Percentiles rank a stretch among this genome's conserved stretches.
Conservation (phyloP, 2,797 vertebrate genomes). For the Neopelma chrysocephalum region DNA sequence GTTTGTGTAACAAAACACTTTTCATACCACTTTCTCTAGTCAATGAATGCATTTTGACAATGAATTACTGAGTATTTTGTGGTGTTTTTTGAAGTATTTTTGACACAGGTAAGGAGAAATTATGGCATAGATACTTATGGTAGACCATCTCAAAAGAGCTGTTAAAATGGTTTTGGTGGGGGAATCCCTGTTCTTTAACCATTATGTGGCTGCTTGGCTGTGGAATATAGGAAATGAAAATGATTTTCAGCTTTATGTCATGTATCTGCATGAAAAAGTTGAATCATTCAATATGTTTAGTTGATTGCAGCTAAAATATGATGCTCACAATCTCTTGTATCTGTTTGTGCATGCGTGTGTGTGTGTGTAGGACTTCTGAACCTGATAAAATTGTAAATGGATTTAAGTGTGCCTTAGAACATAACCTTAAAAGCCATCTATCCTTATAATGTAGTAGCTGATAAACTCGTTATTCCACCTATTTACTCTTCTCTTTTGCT, state of each 20-base stretch:
- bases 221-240: neutral
- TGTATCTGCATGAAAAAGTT: neutral
- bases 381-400: neutral
- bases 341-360: neutral
- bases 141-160: neutral
- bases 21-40: neutral
- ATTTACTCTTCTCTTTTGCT: neutral
- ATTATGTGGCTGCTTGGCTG: neutral
- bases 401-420: neutral
- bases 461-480: neutral
- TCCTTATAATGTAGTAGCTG: neutral
- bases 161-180: neutral
- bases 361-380: neutral
- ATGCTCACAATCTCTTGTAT: neutral
- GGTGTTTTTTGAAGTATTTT: neutral
- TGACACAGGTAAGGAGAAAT: neutral
- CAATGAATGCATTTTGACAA: neutral
- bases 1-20: neutral
- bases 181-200: neutral
- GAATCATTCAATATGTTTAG: neutral
- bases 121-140: neutral
- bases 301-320: neutral
- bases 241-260: neutral
- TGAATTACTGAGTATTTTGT: neutral
- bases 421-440: neutral